These are phyloP conservation scores for Drosophila nasuta DNA, from an alignment of 1,140 invertebrate genomes.

Conservation along the genomic window DNA sequence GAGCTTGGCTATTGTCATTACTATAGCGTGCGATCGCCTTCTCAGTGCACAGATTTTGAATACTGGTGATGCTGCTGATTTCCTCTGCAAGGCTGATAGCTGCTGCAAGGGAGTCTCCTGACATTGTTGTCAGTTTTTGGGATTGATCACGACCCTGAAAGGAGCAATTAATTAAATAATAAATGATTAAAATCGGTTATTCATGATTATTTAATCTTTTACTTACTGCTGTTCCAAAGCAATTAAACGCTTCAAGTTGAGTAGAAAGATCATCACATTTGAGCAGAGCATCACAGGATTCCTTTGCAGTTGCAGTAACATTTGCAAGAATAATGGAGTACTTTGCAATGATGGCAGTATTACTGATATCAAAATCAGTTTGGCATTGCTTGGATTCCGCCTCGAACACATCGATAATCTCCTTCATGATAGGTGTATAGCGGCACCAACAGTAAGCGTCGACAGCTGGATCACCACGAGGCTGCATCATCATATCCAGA, in stretches of 20 bases:
- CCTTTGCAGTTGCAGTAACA: neutral
- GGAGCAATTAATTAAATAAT: too few relatives aligned
- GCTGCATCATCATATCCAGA: too few relatives aligned
- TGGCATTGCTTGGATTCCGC: constrained; percentile 24
- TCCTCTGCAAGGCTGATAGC: too few relatives aligned
- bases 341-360: neutral
- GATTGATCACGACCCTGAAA: too few relatives aligned
- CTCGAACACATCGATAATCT: constrained; percentile 17
- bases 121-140: too few relatives aligned
- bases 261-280: constrained; percentile 5
- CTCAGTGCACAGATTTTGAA: too few relatives aligned
- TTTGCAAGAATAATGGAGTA: neutral
- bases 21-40: too few relatives aligned
- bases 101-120: too few relatives aligned
- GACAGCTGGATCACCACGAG: neutral
- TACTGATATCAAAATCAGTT: neutral
- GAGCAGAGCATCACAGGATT: constrained; percentile 19
- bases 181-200: neutral
- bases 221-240: constrained; percentile 35
- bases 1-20: too few relatives aligned
- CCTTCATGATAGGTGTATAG: constrained; percentile 41
- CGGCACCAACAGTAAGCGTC: constrained; percentile 43
- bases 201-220: neutral
- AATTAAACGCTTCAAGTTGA: constrained; percentile 21
- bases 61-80: too few relatives aligned